phyloP scores from a whole-genome alignment of 1,140 invertebrate species.

The Andricus grossulariae region DNA sequence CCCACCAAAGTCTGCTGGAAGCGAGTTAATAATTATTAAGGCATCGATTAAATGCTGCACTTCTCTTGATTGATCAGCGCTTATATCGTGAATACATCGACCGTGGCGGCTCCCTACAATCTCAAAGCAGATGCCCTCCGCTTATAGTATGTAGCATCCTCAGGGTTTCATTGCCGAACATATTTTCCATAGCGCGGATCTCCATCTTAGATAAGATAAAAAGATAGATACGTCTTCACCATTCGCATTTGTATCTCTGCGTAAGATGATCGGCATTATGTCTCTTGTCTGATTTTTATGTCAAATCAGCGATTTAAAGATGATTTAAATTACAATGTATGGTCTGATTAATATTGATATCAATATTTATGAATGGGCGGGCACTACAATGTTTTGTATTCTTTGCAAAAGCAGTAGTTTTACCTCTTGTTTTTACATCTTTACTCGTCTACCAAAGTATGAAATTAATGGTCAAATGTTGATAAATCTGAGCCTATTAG shows the following conservation, averaged over 20 bases:
- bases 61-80: slow-evolving; percentile 65
- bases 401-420: too few relatives aligned
- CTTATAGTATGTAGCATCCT: slow-evolving; percentile 40
- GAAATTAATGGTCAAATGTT: too few relatives aligned
- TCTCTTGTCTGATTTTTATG: background rate
- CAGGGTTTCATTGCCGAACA: slow-evolving; percentile 46
- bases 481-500: too few relatives aligned
- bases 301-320: background rate
- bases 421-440: too few relatives aligned
- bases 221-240: slow-evolving; percentile 35
- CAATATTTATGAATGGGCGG: too few relatives aligned
- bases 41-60: slow-evolving; percentile 64
- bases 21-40: slow-evolving; percentile 67
- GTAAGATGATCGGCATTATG: slow-evolving; percentile 1
- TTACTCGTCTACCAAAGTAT: too few relatives aligned
- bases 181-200: slow-evolving; percentile 49
- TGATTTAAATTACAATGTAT: too few relatives aligned
- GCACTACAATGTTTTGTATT: too few relatives aligned
- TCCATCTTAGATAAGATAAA: slow-evolving; percentile 51
- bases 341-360: too few relatives aligned
- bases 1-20: slow-evolving; percentile 40
- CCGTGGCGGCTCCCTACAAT: slow-evolving; percentile 53
- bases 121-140: slow-evolving; percentile 40
- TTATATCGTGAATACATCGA: slow-evolving; percentile 60
- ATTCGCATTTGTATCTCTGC: slow-evolving; percentile 1